A percentile compares a stretch with the other conserved stretches of the same genome.
These are phyloP conservation scores for Diadegma fenestrale DNA, from an alignment of 2,888 invertebrate genomes.

Conservation along the genomic window DNA sequence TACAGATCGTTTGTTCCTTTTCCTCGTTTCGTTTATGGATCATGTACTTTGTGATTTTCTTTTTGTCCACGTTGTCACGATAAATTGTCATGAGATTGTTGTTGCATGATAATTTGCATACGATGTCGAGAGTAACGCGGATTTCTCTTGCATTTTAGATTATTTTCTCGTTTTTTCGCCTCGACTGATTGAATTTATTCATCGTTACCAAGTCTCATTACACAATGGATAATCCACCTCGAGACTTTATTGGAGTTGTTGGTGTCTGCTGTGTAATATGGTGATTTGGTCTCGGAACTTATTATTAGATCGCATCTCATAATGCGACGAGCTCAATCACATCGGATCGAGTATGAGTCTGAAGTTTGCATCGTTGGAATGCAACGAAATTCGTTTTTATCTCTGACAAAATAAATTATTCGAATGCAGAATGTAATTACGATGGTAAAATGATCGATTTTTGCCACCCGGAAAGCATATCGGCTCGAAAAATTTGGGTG, in stretches of 20 bases:
- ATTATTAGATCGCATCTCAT: not conserved
- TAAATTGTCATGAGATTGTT: slow-evolving; percentile 40
- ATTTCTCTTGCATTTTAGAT: slow-evolving; percentile 28
- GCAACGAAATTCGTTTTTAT: no score
- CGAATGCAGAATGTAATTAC: no score
- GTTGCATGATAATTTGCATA: slow-evolving; percentile 6
- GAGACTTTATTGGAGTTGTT: not conserved
- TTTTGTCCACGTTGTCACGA: slow-evolving; percentile 5
- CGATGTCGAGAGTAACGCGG: slow-evolving; percentile 38
- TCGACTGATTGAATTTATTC: slow-evolving; percentile 17
- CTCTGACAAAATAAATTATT: no score
- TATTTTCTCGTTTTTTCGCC: slow-evolving; percentile 6
- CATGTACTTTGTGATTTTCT: slow-evolving; percentile 19
- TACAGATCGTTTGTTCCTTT: slow-evolving; percentile 4
- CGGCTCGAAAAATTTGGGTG: no score
- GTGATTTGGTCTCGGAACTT: slow-evolving; percentile 1
- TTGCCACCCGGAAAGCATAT: no score
- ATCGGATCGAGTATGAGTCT: no score
- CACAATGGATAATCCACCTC: slow-evolving; percentile 20
- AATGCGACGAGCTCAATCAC: not conserved
- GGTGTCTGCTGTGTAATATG: not conserved
- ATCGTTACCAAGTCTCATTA: slow-evolving; percentile 19
- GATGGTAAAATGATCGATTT: no score
- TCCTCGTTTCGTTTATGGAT: not conserved
- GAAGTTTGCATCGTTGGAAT: no score